A percentile compares a stretch with the other conserved stretches of the same genome.
Conservation (phyloP, 2,888 invertebrate species). For the Parelbella ahira region DNA sequence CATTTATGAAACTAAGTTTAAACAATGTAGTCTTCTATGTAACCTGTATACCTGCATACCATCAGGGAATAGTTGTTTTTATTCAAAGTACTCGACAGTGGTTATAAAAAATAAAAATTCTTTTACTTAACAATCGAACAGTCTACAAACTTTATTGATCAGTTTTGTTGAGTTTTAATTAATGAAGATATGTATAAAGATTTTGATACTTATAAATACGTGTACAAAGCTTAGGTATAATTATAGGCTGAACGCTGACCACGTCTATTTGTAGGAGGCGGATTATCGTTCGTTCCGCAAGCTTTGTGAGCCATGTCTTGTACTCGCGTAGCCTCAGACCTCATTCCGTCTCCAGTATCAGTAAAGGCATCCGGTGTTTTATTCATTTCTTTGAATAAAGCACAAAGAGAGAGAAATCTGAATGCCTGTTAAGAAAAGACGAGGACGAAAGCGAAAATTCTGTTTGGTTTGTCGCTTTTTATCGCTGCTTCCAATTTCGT, state of each 20-base stretch:
- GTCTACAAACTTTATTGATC: no score
- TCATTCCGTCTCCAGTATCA: constrained; percentile 49
- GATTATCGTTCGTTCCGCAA: constrained; percentile 57
- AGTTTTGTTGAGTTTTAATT: no score
- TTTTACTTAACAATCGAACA: no score
- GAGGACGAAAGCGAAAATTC: constrained; percentile 7
- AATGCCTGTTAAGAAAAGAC: constrained; percentile 16
- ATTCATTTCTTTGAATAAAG: constrained; percentile 35
- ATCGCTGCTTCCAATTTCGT: no score
- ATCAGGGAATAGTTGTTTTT: no score
- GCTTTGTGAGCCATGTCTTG: constrained; percentile 39
- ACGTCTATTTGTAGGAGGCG: constrained; percentile 30
- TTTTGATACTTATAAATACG: no score
- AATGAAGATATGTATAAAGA: no score
- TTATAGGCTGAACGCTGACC: constrained; percentile 13
- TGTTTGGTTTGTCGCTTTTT: constrained; percentile 13
- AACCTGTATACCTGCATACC: no score
- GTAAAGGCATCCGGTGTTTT: constrained; percentile 60
- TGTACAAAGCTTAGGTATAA: constrained; percentile 6
- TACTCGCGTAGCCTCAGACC: constrained; percentile 50
- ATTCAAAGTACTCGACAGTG: no score
- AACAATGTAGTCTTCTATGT: no score
- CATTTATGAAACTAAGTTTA: no score
- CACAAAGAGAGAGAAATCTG: constrained; percentile 23
- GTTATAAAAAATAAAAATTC: no score